Conservation (phyloP, 2,888 invertebrate species). For the Polydrusus tereticollis region DNA sequence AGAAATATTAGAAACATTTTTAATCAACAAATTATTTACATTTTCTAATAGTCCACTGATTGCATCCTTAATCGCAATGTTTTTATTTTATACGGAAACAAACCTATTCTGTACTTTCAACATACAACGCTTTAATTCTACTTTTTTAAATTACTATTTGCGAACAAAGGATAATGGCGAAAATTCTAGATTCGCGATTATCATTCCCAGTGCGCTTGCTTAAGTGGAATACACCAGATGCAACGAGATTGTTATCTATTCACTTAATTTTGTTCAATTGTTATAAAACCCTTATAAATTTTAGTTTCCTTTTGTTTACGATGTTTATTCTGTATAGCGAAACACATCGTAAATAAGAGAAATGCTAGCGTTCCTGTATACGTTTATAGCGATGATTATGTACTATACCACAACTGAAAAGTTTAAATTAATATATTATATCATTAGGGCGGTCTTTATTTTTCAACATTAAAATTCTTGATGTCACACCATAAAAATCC, state of each 20-base stretch:
- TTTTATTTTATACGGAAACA: background rate
- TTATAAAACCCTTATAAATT: background rate
- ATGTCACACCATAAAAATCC: too few relatives aligned
- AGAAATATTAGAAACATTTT: too few relatives aligned
- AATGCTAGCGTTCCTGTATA: too few relatives aligned
- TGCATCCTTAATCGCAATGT: too few relatives aligned
- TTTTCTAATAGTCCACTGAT: too few relatives aligned
- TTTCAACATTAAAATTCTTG: too few relatives aligned
- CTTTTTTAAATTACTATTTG: too few relatives aligned
- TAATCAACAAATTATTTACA: too few relatives aligned
- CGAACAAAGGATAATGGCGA: background rate
- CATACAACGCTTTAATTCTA: background rate
- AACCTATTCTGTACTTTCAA: background rate
- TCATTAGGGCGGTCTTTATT: too few relatives aligned
- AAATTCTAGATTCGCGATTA: background rate
- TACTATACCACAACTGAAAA: too few relatives aligned
- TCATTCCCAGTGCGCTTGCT: background rate
- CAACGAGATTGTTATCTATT: background rate
- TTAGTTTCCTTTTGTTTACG: background rate
- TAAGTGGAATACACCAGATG: background rate
- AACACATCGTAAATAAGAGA: background rate
- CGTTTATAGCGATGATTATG: too few relatives aligned
- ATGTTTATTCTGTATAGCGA: background rate
- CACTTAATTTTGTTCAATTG: background rate
- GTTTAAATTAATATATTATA: too few relatives aligned